Conservation (phyloP, 2,888 invertebrate species). For the Drosophila pseudotakahashii region DNA sequence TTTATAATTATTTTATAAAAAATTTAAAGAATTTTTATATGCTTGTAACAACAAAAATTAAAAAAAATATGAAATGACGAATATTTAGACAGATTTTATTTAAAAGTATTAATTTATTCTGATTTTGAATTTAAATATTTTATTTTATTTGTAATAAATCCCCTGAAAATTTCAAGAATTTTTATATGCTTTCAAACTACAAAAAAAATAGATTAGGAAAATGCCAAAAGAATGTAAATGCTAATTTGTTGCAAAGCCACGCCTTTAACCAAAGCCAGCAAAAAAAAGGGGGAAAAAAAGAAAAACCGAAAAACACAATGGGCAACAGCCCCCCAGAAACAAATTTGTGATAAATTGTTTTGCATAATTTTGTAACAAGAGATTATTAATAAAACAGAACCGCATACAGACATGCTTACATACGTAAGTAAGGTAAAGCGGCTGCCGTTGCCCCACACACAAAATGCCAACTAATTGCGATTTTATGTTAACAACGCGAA, state of each 20-base stretch:
- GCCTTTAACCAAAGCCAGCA: not conserved
- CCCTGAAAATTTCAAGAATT: not conserved
- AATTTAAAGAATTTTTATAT: too few relatives aligned
- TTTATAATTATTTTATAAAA: too few relatives aligned
- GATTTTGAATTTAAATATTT: too few relatives aligned
- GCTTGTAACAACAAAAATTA: too few relatives aligned
- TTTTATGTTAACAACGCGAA: slow-evolving; percentile 80
- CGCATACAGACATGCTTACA: not conserved
- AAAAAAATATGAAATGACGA: too few relatives aligned
- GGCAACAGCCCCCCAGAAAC: slow-evolving; percentile 17
- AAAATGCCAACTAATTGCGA: slow-evolving; percentile 73
- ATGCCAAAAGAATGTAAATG: slow-evolving; percentile 13
- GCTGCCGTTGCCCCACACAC: slow-evolving; percentile 46
- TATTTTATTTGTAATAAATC: too few relatives aligned
- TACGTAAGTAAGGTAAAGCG: not conserved
- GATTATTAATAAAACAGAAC: slow-evolving; percentile 41
- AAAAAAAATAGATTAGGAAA: not conserved
- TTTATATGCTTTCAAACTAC: not conserved
- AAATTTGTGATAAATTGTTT: slow-evolving; percentile 37
- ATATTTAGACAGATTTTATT: too few relatives aligned
- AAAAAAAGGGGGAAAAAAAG: not conserved
- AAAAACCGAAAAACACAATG: slow-evolving; percentile 10
- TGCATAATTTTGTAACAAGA: slow-evolving; percentile 46
- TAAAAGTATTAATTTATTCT: too few relatives aligned
- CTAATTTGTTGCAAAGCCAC: slow-evolving; percentile 9